These are phyloP conservation scores for Anastrepha obliqua DNA, from an alignment of 1,140 invertebrate genomes.

Conservation along the genomic window DNA sequence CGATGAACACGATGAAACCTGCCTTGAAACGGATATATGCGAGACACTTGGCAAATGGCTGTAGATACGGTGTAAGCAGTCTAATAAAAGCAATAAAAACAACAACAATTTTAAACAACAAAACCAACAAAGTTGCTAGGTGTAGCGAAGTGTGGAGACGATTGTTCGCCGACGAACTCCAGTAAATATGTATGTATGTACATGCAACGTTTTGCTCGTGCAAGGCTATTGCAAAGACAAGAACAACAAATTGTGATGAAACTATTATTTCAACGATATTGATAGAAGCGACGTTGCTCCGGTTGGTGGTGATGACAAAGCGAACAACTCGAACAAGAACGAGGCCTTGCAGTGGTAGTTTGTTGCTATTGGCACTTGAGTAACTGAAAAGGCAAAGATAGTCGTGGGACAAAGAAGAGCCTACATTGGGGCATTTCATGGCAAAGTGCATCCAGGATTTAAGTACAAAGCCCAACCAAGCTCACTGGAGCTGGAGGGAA, in stretches of 20 bases:
- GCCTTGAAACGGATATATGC: conserved; percentile 42
- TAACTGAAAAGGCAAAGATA: background rate
- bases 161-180: background rate
- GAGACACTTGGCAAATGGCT: conserved; percentile 35
- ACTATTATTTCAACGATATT: conserved; percentile 42
- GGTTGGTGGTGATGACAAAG: background rate
- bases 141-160: background rate
- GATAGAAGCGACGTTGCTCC: conserved; percentile 5
- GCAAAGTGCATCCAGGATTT: too few species aligned
- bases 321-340: background rate
- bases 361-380: background rate
- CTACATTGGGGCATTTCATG: too few species aligned
- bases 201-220: background rate
- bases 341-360: background rate
- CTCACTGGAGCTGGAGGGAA: too few species aligned
- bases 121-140: background rate
- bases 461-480: too few species aligned
- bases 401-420: too few species aligned
- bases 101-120: background rate
- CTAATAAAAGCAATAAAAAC: too few species aligned
- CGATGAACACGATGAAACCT: background rate
- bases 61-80: conserved; percentile 1
- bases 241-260: conserved; percentile 44
- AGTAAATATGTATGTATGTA: background rate
- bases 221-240: background rate